Evolutionary conservation across 2,797 vertebrate genomes (phyloP), one percentile per base, ranked within the genome.

Genomic region (Streptopelia turtur): DNA sequence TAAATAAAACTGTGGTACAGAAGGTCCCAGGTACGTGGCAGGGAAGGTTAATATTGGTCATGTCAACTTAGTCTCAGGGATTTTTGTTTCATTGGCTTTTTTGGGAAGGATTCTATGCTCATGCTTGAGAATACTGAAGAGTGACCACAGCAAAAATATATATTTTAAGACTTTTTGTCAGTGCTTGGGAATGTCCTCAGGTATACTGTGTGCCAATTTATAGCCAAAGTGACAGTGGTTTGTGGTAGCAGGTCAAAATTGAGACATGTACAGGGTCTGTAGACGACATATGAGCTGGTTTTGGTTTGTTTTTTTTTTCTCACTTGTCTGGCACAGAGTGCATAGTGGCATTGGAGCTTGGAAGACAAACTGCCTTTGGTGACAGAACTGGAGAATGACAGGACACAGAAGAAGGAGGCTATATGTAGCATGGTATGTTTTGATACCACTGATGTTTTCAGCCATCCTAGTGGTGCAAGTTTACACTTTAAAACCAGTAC

Each of bases 191-290:
- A 49, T 70, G 11, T 31, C 20, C 18, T 84, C 4, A 17, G 28
- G 31, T 66, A 2, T 41, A 3, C 7, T 6, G 5, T 43, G 14
- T 61, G 30, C 83, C 57, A 50, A 8, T 33, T 71, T 50, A 5
- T 53, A 79, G 56, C 23, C 64, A 41, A 33, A 63, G 27, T 66
- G 50, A 11, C 47, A 47, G 50, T 0, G 0, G 2, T 72, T 61
- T 61, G 37, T 83, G 61, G 12, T 50, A 66, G 57, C n/a, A 28
- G 63, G 28, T 71, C 31, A n/a, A 59, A 72, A 49, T 2, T 0
- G 2, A 68, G 91, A 15, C 0, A 0, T 8, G 1, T 49, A 9
- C 37, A 55, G 43, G 8, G 17, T 86, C 41, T 16, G 1, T 16
- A 76, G 53, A 49, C 7, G 10, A 50, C 13, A 4, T 5, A 1